Evolutionary conservation across 2,797 vertebrate species (phyloP).

Genomic region (Gambelia wislizenii): DNA sequence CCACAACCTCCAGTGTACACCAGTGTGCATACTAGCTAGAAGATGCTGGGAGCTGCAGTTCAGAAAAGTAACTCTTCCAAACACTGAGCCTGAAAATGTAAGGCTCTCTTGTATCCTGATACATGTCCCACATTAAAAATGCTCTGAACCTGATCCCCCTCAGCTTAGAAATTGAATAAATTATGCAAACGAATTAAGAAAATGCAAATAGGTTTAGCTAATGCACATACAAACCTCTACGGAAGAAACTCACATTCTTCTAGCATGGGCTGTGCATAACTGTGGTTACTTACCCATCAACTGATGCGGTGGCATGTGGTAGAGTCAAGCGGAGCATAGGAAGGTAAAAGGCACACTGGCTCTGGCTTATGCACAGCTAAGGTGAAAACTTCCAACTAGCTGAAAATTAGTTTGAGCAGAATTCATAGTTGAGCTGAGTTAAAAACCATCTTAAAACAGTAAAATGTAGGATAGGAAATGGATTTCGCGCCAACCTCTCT

Average conservation of each 20-base stretch:
- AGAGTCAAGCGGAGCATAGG: background rate
- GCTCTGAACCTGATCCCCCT: background rate
- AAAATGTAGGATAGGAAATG: background rate
- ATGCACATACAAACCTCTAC: background rate
- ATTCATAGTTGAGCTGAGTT: background rate
- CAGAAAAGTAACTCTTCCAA: background rate
- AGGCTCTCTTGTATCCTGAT: background rate
- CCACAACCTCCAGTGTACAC: no score
- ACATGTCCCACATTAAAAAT: background rate
- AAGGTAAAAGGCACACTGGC: background rate
- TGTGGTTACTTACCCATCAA: background rate
- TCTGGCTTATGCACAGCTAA: background rate
- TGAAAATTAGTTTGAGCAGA: background rate
- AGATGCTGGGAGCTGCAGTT: background rate
- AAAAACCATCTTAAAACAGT: background rate
- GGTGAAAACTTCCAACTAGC: background rate
- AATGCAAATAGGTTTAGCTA: background rate
- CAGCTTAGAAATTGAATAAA: background rate
- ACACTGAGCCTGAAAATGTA: background rate
- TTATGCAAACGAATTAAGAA: slow-evolving; percentile 10
- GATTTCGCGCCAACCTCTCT: background rate
- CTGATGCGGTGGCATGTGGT: background rate
- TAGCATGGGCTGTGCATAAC: background rate
- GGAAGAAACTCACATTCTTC: background rate
- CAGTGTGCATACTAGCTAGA: background rate